Evolutionary conservation across 2,797 vertebrate species (phyloP), one percentile per base, ranked within the genome.

Genomic region (Crenuchus spilurus): DNA sequence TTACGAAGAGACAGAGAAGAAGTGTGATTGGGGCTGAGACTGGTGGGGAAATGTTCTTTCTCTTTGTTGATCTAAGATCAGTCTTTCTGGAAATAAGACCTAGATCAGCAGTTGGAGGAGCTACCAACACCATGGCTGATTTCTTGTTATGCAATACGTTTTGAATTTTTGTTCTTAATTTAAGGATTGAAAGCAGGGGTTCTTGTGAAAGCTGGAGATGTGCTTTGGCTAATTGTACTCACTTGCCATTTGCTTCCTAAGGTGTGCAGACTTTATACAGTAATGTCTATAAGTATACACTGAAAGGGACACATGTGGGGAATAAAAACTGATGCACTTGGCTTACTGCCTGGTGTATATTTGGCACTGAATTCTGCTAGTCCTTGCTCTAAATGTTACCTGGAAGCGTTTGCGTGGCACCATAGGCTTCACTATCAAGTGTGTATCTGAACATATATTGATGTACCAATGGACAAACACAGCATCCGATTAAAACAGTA

Each of bases 101-200:
- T 42, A n/a, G 64, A 31, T 60, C 60, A 62, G 52, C 39, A 54
- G 62, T 55, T 3, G 60, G 62, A 46, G 41, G 55, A 61, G 51
- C 16, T 51, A 64, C 49, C 20, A 55, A 65, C 35, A 42, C 20
- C n/a, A 8, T 30, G 48, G 54, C 37, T 58, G 7, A 6, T 70
- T 35, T 66, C 55, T 44, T 58, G n/a, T 31, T 2, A 55, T 70
- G 31, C 20, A 48, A 30, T 65, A 11, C 65, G 52, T 75, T 42
- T 67, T 70, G 14, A 74, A 66, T 73, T 78, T 79, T 28, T 63
- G 39, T 72, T 81, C 73, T 63, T 66, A 46, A 13, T 62, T 48
- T 44, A 80, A 82, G 72, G 65, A 79, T 75, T 55, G 74, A 46
- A 82, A 73, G 81, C 16, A 82, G 83, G 84, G 71, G 85, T 84